Conservation (phyloP, 1,140 invertebrate species). For the Teleogryllus occipitalis region DNA sequence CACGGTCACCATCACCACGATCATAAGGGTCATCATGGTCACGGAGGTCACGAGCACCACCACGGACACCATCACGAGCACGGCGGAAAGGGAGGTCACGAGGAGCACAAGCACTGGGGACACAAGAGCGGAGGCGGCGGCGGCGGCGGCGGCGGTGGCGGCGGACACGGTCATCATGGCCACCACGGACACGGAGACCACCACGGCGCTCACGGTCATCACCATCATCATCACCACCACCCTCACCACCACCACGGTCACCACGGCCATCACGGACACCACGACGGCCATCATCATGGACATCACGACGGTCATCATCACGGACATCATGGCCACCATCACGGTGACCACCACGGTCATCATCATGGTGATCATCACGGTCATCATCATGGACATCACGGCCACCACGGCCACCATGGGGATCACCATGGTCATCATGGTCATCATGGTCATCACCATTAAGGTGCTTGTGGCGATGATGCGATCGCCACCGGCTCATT, state of each 20-base stretch:
- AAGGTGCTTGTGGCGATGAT: background rate
- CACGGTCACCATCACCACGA: slow-evolving; percentile 48
- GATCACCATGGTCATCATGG: background rate
- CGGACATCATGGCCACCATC: background rate
- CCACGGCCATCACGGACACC: background rate
- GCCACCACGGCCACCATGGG: background rate
- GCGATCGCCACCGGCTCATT: background rate
- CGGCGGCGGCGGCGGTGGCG: background rate
- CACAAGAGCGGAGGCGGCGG: slow-evolving; percentile 8
- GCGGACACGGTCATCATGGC: slow-evolving; percentile 18
- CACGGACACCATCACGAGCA: slow-evolving; percentile 37
- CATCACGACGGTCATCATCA: background rate
- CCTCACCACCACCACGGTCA: background rate
- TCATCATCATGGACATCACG: background rate
- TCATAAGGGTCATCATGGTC: slow-evolving; percentile 45
- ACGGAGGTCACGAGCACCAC: slow-evolving; percentile 42
- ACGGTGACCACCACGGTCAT: background rate
- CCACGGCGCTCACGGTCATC: slow-evolving; percentile 25
- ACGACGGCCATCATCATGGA: background rate
- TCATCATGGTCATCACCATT: background rate
- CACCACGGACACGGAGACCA: background rate
- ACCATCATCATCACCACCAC: background rate
- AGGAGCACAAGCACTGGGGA: background rate
- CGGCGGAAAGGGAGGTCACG: slow-evolving; percentile 6
- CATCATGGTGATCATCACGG: background rate